These are phyloP conservation scores for Macrosoma leucophasiata DNA, from an alignment of 2,888 invertebrate species.

Conservation along the genomic window DNA sequence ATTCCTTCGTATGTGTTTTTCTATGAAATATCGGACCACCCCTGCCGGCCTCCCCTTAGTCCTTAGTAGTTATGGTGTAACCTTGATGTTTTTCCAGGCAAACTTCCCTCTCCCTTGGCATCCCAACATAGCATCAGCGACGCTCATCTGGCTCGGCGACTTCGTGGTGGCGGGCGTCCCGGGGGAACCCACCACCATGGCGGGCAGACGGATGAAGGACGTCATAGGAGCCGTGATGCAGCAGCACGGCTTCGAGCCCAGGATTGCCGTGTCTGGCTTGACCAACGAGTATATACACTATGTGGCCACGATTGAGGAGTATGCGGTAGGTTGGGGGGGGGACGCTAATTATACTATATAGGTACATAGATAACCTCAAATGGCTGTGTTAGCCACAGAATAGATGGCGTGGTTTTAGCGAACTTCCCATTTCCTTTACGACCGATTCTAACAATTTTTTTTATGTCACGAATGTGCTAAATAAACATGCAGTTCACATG, in stretches of 20 bases:
- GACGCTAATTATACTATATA: too few species aligned
- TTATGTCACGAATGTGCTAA: too few species aligned
- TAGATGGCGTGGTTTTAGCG: too few species aligned
- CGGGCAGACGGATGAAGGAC: slow-evolving; percentile 80
- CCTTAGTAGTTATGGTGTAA: not conserved
- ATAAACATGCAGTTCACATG: too few species aligned
- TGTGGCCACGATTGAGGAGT: slow-evolving; percentile 88
- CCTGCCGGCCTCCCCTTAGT: too few species aligned
- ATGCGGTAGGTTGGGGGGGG: slow-evolving; percentile 79
- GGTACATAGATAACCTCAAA: too few species aligned
- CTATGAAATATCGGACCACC: too few species aligned
- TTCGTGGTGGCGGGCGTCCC: slow-evolving; percentile 84
- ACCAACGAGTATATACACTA: slow-evolving; percentile 90
- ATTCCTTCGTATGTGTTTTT: too few species aligned
- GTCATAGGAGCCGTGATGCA: slow-evolving; percentile 57
- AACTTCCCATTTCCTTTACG: too few species aligned
- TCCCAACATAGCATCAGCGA: slow-evolving; percentile 82
- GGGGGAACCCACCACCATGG: slow-evolving; percentile 92
- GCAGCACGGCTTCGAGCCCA: slow-evolving; percentile 46
- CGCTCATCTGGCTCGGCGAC: slow-evolving; percentile 82
- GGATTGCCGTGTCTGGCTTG: slow-evolving; percentile 83
- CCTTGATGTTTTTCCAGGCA: slow-evolving; percentile 33
- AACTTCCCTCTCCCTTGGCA: slow-evolving; percentile 86
- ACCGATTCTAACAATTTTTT: too few species aligned
- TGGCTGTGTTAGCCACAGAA: too few species aligned